phyloP scores from a whole-genome alignment of 2,113 vertebrate species.

The Coptodon bakossiorum region DNA sequence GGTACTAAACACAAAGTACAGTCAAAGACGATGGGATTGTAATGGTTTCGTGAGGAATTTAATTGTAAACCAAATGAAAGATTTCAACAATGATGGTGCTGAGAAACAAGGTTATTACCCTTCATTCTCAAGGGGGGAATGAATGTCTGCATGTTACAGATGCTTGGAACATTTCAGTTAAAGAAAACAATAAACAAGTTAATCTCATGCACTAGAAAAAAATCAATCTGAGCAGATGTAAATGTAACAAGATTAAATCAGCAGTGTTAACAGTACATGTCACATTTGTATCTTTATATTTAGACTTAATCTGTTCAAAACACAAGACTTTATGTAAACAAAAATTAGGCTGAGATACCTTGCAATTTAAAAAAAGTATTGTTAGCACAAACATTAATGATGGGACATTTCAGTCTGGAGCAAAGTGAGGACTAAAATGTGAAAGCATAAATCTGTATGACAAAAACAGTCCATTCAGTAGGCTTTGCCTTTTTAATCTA shows the following conservation, averaged over 20 bases:
- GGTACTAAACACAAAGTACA: not conserved
- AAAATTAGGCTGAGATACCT: not conserved
- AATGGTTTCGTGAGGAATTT: not conserved
- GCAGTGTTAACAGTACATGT: not conserved
- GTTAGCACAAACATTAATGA: not conserved
- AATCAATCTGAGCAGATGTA: not conserved
- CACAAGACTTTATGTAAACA: not conserved
- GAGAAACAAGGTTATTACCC: not conserved
- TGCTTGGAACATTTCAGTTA: not conserved
- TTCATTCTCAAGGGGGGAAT: not conserved
- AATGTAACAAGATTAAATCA: not conserved
- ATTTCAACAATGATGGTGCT: not conserved
- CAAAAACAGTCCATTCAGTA: not conserved
- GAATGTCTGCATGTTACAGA: not conserved
- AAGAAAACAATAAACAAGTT: not conserved
- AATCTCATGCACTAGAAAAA: not conserved
- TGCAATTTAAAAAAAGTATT: not conserved
- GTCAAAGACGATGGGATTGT: not conserved
- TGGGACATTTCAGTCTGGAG: not conserved
- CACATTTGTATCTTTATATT: not conserved
- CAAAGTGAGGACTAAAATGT: not conserved
- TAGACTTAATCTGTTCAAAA: not conserved
- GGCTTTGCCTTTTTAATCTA: not conserved
- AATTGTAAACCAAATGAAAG: not conserved
- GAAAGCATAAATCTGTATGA: not conserved